phyloP scores from a whole-genome alignment of 2,113 vertebrate species.

The Canis aureus region DNA sequence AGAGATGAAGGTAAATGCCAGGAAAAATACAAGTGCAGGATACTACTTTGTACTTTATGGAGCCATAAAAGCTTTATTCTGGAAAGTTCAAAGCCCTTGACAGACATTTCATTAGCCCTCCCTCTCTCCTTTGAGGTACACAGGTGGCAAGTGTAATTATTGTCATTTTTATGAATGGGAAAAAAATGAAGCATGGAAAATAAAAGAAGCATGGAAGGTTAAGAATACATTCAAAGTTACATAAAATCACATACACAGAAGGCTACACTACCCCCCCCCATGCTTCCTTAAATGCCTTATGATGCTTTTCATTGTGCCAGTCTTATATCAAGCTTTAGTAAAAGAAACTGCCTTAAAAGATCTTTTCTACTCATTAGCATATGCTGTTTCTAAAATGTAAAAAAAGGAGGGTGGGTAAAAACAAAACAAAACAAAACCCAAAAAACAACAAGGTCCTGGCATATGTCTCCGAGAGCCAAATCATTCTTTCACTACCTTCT shows the following conservation, averaged over 20 bases:
- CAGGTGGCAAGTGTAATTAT: conserved; percentile 74
- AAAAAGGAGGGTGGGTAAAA: not conserved
- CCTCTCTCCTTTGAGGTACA: conserved; percentile 60
- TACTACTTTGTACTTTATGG: conserved; percentile 65
- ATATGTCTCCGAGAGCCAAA: not conserved
- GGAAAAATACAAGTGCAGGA: conserved; percentile 61
- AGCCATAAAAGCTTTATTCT: conserved; percentile 65
- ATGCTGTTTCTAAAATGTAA: not conserved
- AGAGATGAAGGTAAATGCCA: not conserved
- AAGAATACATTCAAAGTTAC: not conserved
- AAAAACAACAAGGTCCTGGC: not conserved
- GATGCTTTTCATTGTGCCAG: not conserved
- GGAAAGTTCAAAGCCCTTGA: conserved; percentile 73
- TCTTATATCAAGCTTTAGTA: not conserved
- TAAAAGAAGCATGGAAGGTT: not conserved
- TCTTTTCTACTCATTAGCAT: not conserved
- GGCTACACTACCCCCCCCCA: too few relatives aligned
- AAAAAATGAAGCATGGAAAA: not conserved
- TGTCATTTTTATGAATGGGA: conserved; percentile 75
- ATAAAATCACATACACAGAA: not conserved
- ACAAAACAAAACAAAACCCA: not conserved
- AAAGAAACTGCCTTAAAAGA: not conserved
- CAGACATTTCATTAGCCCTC: conserved; percentile 65
- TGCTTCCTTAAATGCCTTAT: not conserved
- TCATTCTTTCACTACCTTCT: not conserved